Conservation (phyloP, 2,888 invertebrate genomes). For the Syritta pipiens region DNA sequence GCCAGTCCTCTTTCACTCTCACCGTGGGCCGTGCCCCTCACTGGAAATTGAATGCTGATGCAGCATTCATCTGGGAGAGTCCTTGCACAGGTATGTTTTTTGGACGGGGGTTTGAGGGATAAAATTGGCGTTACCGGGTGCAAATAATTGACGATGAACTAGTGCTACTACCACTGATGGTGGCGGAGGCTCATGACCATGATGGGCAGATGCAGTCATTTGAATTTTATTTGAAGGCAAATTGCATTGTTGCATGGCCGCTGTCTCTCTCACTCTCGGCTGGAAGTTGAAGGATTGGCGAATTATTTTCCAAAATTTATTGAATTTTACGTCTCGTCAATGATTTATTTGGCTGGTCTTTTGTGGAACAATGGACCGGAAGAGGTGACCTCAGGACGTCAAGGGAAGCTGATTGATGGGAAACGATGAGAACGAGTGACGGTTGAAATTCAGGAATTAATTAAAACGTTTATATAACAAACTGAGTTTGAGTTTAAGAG, state of each 20-base stretch:
- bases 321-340: constrained; percentile 60
- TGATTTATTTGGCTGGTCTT: too few relatives aligned
- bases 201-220: constrained; percentile 56
- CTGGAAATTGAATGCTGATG: constrained; percentile 68
- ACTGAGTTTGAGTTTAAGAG: too few relatives aligned
- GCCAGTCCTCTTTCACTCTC: constrained; percentile 1
- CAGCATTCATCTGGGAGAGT: constrained; percentile 32
- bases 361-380: too few relatives aligned
- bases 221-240: constrained; percentile 66
- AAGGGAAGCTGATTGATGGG: too few relatives aligned
- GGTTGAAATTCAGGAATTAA: too few relatives aligned
- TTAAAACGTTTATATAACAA: too few relatives aligned
- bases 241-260: constrained; percentile 60
- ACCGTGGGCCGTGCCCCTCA: constrained; percentile 23
- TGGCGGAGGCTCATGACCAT: constrained; percentile 15
- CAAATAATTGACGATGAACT: constrained; percentile 67
- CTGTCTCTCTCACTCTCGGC: too few relatives aligned
- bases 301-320: constrained; percentile 64
- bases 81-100: constrained; percentile 53
- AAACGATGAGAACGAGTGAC: too few relatives aligned
- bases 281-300: constrained; percentile 50
- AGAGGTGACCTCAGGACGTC: too few relatives aligned
- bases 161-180: constrained; percentile 1
- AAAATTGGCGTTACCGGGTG: constrained; percentile 67
- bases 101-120: neutral